phyloP scores from a whole-genome alignment of 2,113 vertebrate genomes.

The Chlorodrepanis virens region DNA sequence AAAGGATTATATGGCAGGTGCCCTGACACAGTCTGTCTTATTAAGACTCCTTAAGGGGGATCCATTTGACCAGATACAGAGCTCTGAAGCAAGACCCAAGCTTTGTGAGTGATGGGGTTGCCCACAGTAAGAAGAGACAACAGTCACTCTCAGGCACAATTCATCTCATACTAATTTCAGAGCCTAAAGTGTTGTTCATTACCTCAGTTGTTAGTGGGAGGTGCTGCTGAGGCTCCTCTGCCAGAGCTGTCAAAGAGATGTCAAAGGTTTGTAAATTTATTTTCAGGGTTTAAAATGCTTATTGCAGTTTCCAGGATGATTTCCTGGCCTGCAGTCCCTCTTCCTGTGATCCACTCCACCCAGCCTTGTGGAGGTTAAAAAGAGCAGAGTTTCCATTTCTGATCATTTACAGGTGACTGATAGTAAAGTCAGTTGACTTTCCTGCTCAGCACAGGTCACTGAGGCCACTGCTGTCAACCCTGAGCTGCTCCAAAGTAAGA shows the following conservation, averaged over 20 bases:
- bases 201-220: not conserved
- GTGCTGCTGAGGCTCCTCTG: not conserved
- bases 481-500: not conserved
- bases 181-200: not conserved
- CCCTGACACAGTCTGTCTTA: not conserved
- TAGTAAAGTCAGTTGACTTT: not conserved
- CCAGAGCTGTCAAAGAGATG: not conserved
- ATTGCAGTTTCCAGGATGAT: not conserved
- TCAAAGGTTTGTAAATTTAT: not conserved
- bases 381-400: not conserved
- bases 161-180: not conserved
- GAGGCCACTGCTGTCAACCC: not conserved
- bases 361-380: not conserved
- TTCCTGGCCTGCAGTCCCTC: not conserved
- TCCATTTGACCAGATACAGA: not conserved
- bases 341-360: not conserved
- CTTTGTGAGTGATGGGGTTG: not conserved
- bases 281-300: not conserved
- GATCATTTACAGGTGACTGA: not conserved
- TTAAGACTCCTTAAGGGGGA: not conserved
- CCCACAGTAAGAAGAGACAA: not conserved
- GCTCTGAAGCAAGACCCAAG: not conserved
- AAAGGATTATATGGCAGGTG: not conserved
- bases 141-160: not conserved
- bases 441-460: not conserved